Base-by-base conservation (phyloP, 2,797 vertebrate genomes). In the Hephaestus fuliginosus region DNA sequence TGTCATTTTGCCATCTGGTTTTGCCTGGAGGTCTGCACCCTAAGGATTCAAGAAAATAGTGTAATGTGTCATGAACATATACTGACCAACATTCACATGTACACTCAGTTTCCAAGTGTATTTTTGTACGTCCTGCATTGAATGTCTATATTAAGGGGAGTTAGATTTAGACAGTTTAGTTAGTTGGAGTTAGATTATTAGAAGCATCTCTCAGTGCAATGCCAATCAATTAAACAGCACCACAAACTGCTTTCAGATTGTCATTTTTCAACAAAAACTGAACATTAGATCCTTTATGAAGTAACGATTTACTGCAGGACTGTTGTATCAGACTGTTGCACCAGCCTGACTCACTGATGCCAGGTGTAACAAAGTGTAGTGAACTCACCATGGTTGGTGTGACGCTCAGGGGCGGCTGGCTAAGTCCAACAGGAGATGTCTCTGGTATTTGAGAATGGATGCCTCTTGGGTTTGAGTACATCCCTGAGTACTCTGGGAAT, bases 381-480 rank as follows among this genome's bases (percentile, higher is more conserved):
- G 1, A 75, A 88, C 95, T 92, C 90, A 97, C 98, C 96, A 98
- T 96, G 49, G 96, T 94, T 0, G 96, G 94, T 63, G 96, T 95
- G 93, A 97, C 96, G 84, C 95, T 97, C 66, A 96, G 93, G 25
- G 96, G 91, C 30, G 97, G 95, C 80, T 98, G 95, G 80, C 70
- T 94, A 6, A 95, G 91, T 63, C 96, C 97, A 0, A 97, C 90
- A 2, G 97, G 80, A 0, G 97, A 94, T 0, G 96, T 86, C 0
- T 97, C 96, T 0, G 94, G 83, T 79, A 95, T 92, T 71, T 97
- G 97, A 0, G 97, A 91, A 44, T 98, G 98, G 90, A 98, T 96
- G 64, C 95, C 92, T 84, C 98, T 95, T 79, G 97, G 95, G 85
- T 98, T 98, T 0, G 97, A 86, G 0, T 98, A 99, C 56, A 97